Percentiles rank a stretch among this genome's conserved stretches.
These are phyloP conservation scores for Metopolophium dirhodum DNA, from an alignment of 1,140 invertebrate genomes.

Conservation along the genomic window DNA sequence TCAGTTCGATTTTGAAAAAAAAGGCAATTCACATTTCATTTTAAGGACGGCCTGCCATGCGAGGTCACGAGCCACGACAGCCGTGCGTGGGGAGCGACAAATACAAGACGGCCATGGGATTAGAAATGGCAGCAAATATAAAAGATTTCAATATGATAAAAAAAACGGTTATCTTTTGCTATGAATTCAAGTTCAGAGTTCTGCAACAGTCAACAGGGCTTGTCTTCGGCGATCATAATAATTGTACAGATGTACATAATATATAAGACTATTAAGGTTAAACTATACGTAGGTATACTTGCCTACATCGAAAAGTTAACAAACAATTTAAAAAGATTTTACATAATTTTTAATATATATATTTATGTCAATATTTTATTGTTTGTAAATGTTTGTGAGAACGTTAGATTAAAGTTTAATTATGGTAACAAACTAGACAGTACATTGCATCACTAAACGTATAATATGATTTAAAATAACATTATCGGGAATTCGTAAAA, in stretches of 20 bases:
- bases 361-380: neutral
- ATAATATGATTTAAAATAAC: neutral
- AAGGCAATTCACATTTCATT: neutral
- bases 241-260: neutral
- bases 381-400: neutral
- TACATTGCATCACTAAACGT: neutral
- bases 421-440: neutral
- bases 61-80: neutral
- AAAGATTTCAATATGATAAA: neutral
- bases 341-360: neutral
- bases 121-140: neutral
- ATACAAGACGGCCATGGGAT: conserved; percentile 32
- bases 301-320: neutral
- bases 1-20: neutral
- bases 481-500: neutral
- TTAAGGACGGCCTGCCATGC: neutral
- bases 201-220: neutral
- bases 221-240: neutral
- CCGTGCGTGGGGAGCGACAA: neutral
- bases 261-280: neutral
- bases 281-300: neutral
- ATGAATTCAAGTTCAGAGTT: neutral
- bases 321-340: neutral
- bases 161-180: neutral
- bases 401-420: neutral